A percentile compares a stretch with the other conserved stretches of the same genome.
phyloP scores from a whole-genome alignment of 2,888 invertebrate species.

The Conomelus anceps region DNA sequence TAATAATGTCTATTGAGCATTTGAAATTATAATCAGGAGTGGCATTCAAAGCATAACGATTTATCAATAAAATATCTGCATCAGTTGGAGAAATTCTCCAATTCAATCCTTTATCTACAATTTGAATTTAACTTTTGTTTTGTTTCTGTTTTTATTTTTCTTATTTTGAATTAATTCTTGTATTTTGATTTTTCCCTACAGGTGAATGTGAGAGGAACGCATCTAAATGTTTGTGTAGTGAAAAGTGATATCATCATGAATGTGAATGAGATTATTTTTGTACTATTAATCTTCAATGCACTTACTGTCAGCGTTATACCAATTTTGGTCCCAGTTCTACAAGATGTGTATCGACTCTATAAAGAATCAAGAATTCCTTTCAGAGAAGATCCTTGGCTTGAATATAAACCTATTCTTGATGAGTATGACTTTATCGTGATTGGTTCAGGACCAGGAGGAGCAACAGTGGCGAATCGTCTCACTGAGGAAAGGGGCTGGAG shows the following conservation, averaged over 20 bases:
- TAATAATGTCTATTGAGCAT: too few relatives aligned
- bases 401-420: conserved; percentile 30
- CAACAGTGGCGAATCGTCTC: conserved; percentile 61
- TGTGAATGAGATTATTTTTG: neutral
- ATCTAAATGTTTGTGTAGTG: neutral
- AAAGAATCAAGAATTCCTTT: conserved; percentile 31
- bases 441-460: conserved; percentile 65
- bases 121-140: neutral
- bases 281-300: neutral
- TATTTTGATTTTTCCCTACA: neutral
- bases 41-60: too few relatives aligned
- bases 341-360: conserved; percentile 29
- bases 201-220: neutral
- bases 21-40: too few relatives aligned
- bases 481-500: conserved; percentile 55
- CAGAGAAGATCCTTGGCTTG: conserved; percentile 31
- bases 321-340: conserved; percentile 4
- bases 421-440: conserved; percentile 40
- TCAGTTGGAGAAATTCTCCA: too few relatives aligned
- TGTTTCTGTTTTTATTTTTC: neutral
- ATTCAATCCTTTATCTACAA: too few relatives aligned
- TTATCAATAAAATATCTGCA: too few relatives aligned
- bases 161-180: neutral
- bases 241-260: neutral
- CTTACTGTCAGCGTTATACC: neutral